Conservation (phyloP, 2,113 vertebrate species). For the Bubo blakistoni region DNA sequence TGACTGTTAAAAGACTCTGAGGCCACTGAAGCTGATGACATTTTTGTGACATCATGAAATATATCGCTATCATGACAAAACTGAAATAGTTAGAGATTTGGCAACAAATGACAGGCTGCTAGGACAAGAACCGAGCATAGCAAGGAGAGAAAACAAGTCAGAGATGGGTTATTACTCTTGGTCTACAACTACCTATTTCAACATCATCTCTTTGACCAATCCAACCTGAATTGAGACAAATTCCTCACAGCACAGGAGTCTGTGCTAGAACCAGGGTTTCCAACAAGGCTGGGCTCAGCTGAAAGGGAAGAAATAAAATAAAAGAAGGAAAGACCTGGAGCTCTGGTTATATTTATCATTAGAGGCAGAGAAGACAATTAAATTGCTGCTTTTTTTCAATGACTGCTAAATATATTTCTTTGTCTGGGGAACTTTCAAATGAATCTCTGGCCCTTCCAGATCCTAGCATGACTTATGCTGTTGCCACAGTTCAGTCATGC, state of each 20-base stretch:
- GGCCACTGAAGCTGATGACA: not conserved
- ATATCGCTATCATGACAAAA: not conserved
- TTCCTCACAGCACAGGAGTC: not conserved
- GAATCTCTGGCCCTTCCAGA: not conserved
- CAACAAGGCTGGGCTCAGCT: not conserved
- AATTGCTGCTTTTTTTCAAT: not conserved
- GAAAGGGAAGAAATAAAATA: not conserved
- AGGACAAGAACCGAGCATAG: not conserved
- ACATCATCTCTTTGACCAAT: not conserved
- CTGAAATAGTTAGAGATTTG: not conserved
- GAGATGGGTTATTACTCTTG: rapidly evolving
- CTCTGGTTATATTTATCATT: not conserved
- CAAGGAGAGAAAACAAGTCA: not conserved
- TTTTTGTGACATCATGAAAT: not conserved
- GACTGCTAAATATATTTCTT: not conserved
- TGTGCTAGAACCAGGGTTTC: not conserved
- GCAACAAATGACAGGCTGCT: not conserved
- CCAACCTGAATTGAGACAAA: not conserved
- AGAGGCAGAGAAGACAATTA: not conserved
- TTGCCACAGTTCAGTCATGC: not conserved
- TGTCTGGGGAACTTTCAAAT: not conserved
- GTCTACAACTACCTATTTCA: not conserved
- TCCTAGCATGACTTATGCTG: not conserved
- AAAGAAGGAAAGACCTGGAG: not conserved
- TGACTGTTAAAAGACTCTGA: not conserved